These are phyloP conservation scores for Melanotaenia trifasciata DNA, from an alignment of 2,797 vertebrate genomes.

Conservation along the genomic window DNA sequence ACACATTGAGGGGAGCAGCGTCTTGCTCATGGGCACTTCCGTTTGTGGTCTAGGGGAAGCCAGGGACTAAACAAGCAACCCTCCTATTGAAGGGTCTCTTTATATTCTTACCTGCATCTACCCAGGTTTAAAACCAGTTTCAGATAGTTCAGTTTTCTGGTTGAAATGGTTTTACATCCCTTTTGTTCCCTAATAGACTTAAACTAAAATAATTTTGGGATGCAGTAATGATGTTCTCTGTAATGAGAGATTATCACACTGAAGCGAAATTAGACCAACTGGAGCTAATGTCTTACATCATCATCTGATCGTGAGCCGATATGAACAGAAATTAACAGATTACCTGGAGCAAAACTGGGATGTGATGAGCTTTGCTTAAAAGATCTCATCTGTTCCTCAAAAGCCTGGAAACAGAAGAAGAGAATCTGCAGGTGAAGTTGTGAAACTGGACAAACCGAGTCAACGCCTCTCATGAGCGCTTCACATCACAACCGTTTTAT, in stretches of 20 bases:
- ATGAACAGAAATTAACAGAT: background rate
- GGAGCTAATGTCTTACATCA: background rate
- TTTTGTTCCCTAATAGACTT: background rate
- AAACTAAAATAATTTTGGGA: background rate
- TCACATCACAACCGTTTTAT: background rate
- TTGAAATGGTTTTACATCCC: background rate
- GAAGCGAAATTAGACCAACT: background rate
- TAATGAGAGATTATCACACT: background rate
- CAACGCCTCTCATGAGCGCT: background rate
- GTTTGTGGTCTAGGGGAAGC: background rate
- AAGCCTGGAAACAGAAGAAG: constrained; percentile 64
- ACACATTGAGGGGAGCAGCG: background rate
- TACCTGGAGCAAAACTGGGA: constrained; percentile 21
- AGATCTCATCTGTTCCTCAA: constrained; percentile 37
- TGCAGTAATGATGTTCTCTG: no score
- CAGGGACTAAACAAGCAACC: background rate
- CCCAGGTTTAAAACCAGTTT: background rate
- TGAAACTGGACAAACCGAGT: background rate
- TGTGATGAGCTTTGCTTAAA: fast-evolving
- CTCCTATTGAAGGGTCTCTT: background rate
- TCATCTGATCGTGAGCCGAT: background rate
- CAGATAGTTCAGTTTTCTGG: background rate
- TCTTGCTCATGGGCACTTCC: background rate
- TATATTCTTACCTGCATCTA: background rate
- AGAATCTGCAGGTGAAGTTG: background rate